Conservation (phyloP, 2,888 invertebrate species). For the Eupithecia vulgata region DNA sequence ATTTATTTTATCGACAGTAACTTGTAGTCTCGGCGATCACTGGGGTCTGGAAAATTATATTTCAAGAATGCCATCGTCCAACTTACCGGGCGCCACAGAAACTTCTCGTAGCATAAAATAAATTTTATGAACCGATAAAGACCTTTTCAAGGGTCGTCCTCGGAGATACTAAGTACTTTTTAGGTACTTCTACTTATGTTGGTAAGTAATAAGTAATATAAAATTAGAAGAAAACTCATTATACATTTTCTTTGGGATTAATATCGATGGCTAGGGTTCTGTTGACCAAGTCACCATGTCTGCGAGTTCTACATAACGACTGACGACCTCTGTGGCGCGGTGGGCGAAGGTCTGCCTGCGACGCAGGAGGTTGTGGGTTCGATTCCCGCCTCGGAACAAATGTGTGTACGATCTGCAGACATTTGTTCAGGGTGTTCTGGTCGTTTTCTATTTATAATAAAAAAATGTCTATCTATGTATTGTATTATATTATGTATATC, state of each 20-base stretch:
- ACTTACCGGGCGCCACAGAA: constrained; percentile 73
- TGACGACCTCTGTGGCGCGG: too few species aligned
- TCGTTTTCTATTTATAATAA: too few species aligned
- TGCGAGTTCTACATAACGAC: not conserved
- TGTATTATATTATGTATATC: too few species aligned
- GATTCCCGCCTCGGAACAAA: too few species aligned
- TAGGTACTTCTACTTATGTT: not conserved
- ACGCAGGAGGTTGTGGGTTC: too few species aligned
- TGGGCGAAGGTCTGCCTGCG: too few species aligned
- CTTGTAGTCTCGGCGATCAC: constrained; percentile 64
- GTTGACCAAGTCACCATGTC: not conserved
- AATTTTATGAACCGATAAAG: constrained; percentile 81
- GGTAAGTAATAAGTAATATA: constrained; percentile 2
- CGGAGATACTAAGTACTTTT: constrained; percentile 5
- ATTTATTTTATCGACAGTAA: constrained; percentile 75
- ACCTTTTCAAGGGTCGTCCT: constrained; percentile 71
- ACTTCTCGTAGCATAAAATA: constrained; percentile 75
- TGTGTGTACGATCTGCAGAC: too few species aligned
- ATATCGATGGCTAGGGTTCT: not conserved
- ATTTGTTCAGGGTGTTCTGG: too few species aligned
- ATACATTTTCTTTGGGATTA: not conserved
- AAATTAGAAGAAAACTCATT: constrained; percentile 7
- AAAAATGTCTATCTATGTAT: too few species aligned
- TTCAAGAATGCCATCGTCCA: constrained; percentile 77
- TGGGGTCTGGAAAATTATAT: constrained; percentile 76